phyloP scores from a whole-genome alignment of 1,140 invertebrate species.

The Proctacanthus coquilletti region DNA sequence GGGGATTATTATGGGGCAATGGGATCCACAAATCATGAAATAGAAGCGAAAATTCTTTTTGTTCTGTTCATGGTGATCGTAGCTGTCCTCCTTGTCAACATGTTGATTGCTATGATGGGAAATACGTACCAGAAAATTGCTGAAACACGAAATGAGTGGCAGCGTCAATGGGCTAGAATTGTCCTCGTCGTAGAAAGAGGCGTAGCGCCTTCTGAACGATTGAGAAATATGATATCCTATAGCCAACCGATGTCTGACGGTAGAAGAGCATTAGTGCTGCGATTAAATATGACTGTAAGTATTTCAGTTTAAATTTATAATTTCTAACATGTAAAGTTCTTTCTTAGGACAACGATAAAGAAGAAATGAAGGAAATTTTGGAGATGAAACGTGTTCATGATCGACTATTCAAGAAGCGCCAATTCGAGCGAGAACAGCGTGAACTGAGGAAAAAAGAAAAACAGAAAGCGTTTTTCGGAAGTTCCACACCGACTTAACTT shows the following conservation, averaged over 20 bases:
- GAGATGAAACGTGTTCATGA: slow-evolving; percentile 80
- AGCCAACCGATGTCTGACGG: slow-evolving; percentile 93
- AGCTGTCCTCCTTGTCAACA: slow-evolving; percentile 87
- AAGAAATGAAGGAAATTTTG: slow-evolving; percentile 85
- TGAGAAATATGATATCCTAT: slow-evolving; percentile 75
- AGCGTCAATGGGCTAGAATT: slow-evolving; percentile 95
- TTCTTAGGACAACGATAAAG: slow-evolving; percentile 71
- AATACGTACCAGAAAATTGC: slow-evolving; percentile 98
- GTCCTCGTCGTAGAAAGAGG: slow-evolving; percentile 93
- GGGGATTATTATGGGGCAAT: slow-evolving; percentile 86
- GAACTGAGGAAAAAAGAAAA: slow-evolving; percentile 18
- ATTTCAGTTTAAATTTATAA: not conserved
- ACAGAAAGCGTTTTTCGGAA: slow-evolving; percentile 24
- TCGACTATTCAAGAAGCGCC: slow-evolving; percentile 50
- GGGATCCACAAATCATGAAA: slow-evolving; percentile 71
- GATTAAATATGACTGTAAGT: slow-evolving; percentile 65
- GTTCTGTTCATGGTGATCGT: slow-evolving; percentile 94
- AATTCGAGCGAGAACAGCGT: slow-evolving; percentile 25
- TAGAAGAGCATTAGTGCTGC: slow-evolving; percentile 67
- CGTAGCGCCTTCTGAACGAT: slow-evolving; percentile 69
- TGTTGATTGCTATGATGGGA: slow-evolving; percentile 99
- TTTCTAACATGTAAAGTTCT: slow-evolving; percentile 1
- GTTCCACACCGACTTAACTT: not conserved
- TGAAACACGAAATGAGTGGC: slow-evolving; percentile 95
- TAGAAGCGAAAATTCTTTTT: slow-evolving; percentile 80